Base-by-base conservation (phyloP, 1,140 invertebrate genomes). In the Drosophila prosaltans region DNA sequence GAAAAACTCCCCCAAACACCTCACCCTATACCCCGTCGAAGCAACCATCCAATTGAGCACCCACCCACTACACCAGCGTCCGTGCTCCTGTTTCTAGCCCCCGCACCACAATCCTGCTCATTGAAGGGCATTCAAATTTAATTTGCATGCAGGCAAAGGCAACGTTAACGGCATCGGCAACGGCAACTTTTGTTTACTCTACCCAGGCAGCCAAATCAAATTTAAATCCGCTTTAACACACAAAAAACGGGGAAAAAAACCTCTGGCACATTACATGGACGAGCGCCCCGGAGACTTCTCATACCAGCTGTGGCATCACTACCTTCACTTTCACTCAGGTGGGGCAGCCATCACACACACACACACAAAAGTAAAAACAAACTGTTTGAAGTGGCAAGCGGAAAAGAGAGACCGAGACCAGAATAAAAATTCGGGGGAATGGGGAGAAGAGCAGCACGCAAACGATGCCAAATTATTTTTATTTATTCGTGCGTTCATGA, bases 101-200 rank as follows among this genome's bases (percentile, higher is more conserved):
- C 6, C 11, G 32, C 24, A 3, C 21, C 48, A 10, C 39, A 58
- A 48, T 5, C 16, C 54, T 79, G 61, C 63, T 78, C 74, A 86
- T 86, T 86, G 81, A 81, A 75, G 80, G 70, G 78, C 80, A 91
- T 91, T 88, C 78, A 91, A 91, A 91, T 88, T 91, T 81, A 88
- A 91, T 91, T 91, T 88, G 74, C 79, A 88, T 91, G 82, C 81
- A 78, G 82, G 81, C 81, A 54, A 51, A 60, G 58, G 68, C 60
- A 63, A 16, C 16, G 16, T 16, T 16, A 16, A 16, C 16, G 16
- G 16, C 16, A 16, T 16, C 21, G 45, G 21, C 45, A 62, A 45
- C 21, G 45, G 6, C 45, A 79, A 76, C 69, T 88, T 88, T 79
- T 86, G 82, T 86, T 86, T 86, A 79, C 79, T 66, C 79, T 72